Base-by-base conservation (phyloP, 2,888 invertebrate genomes). In the Pterobdella sp. region DNA sequence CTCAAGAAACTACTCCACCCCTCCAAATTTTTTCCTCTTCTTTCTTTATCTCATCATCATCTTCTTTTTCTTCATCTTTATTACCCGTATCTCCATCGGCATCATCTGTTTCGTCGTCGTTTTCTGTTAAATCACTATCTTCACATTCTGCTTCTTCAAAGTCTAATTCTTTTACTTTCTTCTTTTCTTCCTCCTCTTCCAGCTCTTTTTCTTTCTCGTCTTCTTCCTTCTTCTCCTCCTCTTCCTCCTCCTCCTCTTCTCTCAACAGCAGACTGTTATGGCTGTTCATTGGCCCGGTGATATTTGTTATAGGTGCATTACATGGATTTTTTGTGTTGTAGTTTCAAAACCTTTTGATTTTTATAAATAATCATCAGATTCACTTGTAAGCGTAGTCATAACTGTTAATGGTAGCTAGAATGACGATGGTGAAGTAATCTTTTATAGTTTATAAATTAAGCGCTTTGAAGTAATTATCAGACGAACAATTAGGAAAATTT, bases 201-300 rank as follows among this genome's bases (percentile, higher is more conserved):
- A 10, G 14, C 3, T 67, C 31, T 31, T 34, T 22, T 31, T 26
- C 67, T 7, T 26, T 56, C 22, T 52, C 42, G 4, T 69, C 69
- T 18, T 18, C 35, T 32, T 69, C 69, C 4, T 56, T n/a, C 18
- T 52, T 29, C 7, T 4, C 69, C 22, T 56, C 69, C 35, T 42
- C 42, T 26, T 37, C 68, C 4, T 37, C 68, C 26, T 68, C 42
- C 31, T 37, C 37, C 26, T 68, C 37, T 2, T 68, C 37, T 49
- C 52, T 49, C 14, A 49, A 18, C n/a, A 18, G 14, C n/a, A n/a
- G 14, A 49, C n/a, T 49, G 52, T 49, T 49, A 49, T 49, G 14
- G n/a, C n/a, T 49, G 52, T 49, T 49, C 14, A 18, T 49, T 18
- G 14, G 14, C 14, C n/a, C n/a, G n/a, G 14, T 49, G n/a, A 18